Evolutionary conservation across 2,888 invertebrate genomes (phyloP), one percentile per base, ranked within the genome.

Genomic region (Pseudanteris insignis): DNA sequence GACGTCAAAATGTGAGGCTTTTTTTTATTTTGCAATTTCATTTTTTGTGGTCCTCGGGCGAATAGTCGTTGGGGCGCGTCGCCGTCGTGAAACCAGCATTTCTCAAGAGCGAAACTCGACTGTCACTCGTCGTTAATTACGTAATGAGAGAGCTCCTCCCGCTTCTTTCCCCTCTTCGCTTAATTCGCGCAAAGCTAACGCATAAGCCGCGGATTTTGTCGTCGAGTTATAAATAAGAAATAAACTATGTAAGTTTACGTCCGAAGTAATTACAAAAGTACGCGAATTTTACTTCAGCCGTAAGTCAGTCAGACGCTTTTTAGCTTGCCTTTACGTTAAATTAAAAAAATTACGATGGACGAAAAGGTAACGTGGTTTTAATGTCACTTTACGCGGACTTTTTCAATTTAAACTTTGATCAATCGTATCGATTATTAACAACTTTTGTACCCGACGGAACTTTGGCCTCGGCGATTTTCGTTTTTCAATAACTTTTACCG

Each of bases 111-210:
- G 54, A 58, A 63, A 58, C 63, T 41, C 54, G 63, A 54, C 58
- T 63, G 63, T 59, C 58, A 59, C 59, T 59, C 54, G 63, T 63
- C 63, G 59, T 59, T 63, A 59, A 58, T 54, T 58, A 59, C 57
- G 58, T 58, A 58, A 58, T 63, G 59, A 63, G 48, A 53, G 50
- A 53, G 57, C 57, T 53, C 53, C 63, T 63, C 48, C 54, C 36
- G 41, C 57, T 48, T 53, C 51, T 51, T 24, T 25, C 48, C 41
- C 50, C 46, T 30, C 48, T 28, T 41, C 11, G 2, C 12, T 34
- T 44, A 32, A 37, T 44, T 55, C 44, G 54, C 43, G 43, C 44
- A 60, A 59, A 60, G 37, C 37, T 34, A 54, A 43, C 48, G 54
- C 54, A 54, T 15, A 54, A 60, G 60, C 48, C 43, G 48, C 30